Evolutionary conservation across 92 coral and sea anemone genomes (phyloP), one percentile per base, ranked within the genome.

Genomic region (Epizoanthus ramosus): DNA sequence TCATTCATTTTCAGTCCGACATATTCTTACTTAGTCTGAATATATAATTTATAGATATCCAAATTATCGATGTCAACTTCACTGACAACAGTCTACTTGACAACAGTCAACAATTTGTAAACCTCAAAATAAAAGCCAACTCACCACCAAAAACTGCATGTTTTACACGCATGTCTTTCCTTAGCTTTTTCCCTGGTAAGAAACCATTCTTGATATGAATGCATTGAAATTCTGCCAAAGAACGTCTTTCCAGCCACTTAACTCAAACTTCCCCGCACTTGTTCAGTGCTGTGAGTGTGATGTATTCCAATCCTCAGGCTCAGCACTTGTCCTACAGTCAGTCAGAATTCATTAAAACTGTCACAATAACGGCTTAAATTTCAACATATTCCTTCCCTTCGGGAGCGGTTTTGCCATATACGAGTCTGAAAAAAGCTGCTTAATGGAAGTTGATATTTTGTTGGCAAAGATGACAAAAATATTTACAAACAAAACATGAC

Each of bases 81-180:
- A 31, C 23, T 28, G 31, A n/a, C n/a, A n/a, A n/a, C n/a, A n/a
- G n/a, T n/a, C n/a, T 24, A 35, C 59, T 25, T 23, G 45, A 57
- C 15, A 37, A 37, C 1, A 3, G 1, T 4, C 15, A 37, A 37
- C 1, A 3, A 3, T 4, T 15, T 18, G 35, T 3, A 19, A 28
- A 63, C 31, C 12, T 63, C 16, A 28, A 47, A 7, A 4, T 28
- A 25, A 8, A 31, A 33, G 35, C 3, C 22, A 63, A 77, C 82
- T 21, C 63, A 77, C 82, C 66, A 65, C 69, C 82, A 77, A 77
- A 77, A 63, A 43, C 22, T 41, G 52, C 63, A 69, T 77, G 82
- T 63, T 77, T 77, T 63, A 77, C 68, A 37, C 82, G 82, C 82
- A 77, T 77, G 41, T 77, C 82, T 77, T 61, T 47, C 43, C 41